phyloP scores from a whole-genome alignment of 2,888 invertebrate species.

The Anthoptus insignis region DNA sequence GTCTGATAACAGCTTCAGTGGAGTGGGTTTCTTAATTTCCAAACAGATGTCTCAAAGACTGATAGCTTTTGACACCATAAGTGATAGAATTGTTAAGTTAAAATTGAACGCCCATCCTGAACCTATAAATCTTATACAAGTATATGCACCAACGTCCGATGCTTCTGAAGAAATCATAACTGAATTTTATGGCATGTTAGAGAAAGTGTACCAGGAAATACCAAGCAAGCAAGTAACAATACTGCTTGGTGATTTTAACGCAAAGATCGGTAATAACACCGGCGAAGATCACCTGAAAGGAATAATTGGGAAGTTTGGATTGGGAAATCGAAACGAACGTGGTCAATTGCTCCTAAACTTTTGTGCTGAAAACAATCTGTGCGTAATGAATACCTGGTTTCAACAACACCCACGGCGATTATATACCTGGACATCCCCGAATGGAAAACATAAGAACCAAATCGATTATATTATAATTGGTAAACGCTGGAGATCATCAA shows the following conservation, averaged over 20 bases:
- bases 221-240: too few species aligned
- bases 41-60: conserved; percentile 2
- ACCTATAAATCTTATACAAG: conserved; percentile 4
- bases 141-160: conserved; percentile 6
- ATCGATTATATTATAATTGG: conserved; percentile 6
- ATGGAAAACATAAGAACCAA: conserved; percentile 15
- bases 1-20: conserved; percentile 1
- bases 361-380: not conserved
- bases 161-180: not conserved
- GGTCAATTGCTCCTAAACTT: conserved; percentile 8
- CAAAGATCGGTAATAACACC: not conserved
- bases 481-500: conserved; percentile 18
- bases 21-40: conserved; percentile 1
- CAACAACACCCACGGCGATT: conserved; percentile 6
- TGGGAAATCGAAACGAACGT: not conserved
- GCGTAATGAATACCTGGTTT: conserved; percentile 7
- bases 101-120: not conserved
- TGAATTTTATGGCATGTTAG: not conserved
- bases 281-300: not conserved
- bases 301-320: not conserved
- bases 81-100: conserved; percentile 3
- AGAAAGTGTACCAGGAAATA: too few species aligned
- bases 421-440: conserved; percentile 4
- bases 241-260: too few species aligned
- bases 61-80: not conserved